Evolutionary conservation across 2,113 vertebrate species (phyloP).

Genomic region (Willisornis vidua): DNA sequence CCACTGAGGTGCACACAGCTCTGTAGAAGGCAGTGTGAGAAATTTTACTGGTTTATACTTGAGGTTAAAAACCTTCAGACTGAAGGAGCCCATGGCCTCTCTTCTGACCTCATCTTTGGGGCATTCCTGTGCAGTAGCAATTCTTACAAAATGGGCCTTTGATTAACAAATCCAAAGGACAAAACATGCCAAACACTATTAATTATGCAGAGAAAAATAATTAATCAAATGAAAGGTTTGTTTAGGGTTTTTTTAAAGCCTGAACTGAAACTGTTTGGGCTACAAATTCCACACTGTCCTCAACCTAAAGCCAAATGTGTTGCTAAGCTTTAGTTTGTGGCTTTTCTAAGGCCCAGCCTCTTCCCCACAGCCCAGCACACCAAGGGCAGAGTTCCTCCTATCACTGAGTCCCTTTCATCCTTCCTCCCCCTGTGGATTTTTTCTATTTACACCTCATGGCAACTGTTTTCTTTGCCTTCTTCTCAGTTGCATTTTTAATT

Average conservation of each 20-base stretch:
- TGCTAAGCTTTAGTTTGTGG: not conserved
- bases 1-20: not conserved
- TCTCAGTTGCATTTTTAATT: not conserved
- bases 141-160: not conserved
- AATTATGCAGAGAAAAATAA: not conserved
- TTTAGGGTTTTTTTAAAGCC: not conserved
- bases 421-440: not conserved
- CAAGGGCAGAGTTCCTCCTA: not conserved
- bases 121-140: not conserved
- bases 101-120: not conserved
- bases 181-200: not conserved
- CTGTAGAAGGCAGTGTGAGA: not conserved
- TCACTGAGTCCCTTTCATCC: not conserved
- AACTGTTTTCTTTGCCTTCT: not conserved
- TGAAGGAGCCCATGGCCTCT: not conserved
- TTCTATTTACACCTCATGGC: slow-evolving; percentile 35
- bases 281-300: not conserved
- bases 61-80: not conserved
- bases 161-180: not conserved
- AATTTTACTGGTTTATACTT: not conserved
- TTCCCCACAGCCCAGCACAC: not conserved
- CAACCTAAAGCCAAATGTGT: not conserved
- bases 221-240: not conserved
- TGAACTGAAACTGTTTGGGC: not conserved
- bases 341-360: not conserved